Conservation (phyloP, 2,888 invertebrate genomes). For the Idaea straminata region DNA sequence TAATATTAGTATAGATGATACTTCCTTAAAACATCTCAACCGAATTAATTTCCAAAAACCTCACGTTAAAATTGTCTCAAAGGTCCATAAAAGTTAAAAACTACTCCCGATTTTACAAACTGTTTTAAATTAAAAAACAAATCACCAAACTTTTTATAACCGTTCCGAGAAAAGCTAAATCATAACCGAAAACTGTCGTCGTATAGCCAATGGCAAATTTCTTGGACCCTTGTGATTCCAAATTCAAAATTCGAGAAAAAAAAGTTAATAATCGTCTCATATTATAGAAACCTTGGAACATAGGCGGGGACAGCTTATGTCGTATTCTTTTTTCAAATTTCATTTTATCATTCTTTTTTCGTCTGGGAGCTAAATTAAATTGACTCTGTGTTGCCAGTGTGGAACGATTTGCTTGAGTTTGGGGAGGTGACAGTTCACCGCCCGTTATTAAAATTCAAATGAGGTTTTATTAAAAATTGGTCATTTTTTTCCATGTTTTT, state of each 20-base stretch:
- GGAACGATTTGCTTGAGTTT: conserved; percentile 29
- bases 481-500: background rate
- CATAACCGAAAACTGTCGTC: conserved; percentile 30
- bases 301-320: conserved; percentile 70
- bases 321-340: background rate
- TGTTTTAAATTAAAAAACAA: background rate
- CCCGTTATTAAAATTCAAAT: conserved; percentile 25
- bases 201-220: conserved; percentile 54
- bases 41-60: background rate
- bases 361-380: conserved; percentile 72
- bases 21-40: background rate
- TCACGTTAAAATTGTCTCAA: background rate
- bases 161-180: conserved; percentile 20
- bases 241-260: conserved; percentile 31
- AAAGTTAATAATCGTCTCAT: conserved; percentile 59
- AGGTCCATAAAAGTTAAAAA: background rate
- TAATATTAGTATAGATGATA: no score
- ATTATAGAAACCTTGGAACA: conserved; percentile 56
- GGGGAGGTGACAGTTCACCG: conserved; percentile 40
- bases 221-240: conserved; percentile 31
- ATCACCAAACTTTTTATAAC: background rate
- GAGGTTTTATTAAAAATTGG: conserved; percentile 27
- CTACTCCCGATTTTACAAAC: background rate
- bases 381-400: conserved; percentile 49
- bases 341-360: conserved; percentile 58